Percentiles rank a stretch among this genome's conserved stretches.
phyloP scores from a whole-genome alignment of 1,140 invertebrate genomes.

The Periplaneta americana region DNA sequence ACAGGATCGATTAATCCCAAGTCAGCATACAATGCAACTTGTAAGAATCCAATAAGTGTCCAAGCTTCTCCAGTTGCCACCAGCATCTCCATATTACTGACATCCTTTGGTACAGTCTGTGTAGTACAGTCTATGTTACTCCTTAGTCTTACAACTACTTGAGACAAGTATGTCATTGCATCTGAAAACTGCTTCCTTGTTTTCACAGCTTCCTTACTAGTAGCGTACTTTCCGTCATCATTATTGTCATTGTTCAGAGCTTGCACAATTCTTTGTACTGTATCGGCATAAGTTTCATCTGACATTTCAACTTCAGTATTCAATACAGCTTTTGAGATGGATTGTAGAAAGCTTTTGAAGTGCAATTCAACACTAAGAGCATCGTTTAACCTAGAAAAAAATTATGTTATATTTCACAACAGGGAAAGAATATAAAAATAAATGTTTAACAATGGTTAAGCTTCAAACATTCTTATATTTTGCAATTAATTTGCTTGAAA shows the following conservation, averaged over 20 bases:
- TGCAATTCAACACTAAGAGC: constrained; percentile 24
- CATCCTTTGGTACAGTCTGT: neutral
- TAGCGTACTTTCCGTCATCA: neutral
- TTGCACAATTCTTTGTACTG: neutral
- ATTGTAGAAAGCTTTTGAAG: neutral
- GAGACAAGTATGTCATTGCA: neutral
- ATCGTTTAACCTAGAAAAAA: constrained; percentile 27
- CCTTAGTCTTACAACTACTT: neutral
- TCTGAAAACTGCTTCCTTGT: neutral
- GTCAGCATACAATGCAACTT: constrained; percentile 38
- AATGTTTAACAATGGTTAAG: too few relatives aligned
- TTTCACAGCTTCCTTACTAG: too few relatives aligned
- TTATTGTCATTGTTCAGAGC: neutral
- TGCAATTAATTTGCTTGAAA: too few relatives aligned
- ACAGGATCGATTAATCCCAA: constrained; percentile 62
- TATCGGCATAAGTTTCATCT: neutral
- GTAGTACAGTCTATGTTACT: neutral
- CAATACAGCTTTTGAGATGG: neutral
- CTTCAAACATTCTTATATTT: too few relatives aligned
- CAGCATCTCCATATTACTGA: constrained; percentile 4
- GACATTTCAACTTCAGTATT: neutral
- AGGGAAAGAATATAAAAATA: too few relatives aligned
- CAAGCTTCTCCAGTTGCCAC: constrained; percentile 32
- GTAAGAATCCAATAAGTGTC: constrained; percentile 37
- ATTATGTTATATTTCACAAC: too few relatives aligned